Evolutionary conservation across 37 sponge, comb jelly and placozoan species (phyloP).

Genomic region (Diacarnus erythraeanus): DNA sequence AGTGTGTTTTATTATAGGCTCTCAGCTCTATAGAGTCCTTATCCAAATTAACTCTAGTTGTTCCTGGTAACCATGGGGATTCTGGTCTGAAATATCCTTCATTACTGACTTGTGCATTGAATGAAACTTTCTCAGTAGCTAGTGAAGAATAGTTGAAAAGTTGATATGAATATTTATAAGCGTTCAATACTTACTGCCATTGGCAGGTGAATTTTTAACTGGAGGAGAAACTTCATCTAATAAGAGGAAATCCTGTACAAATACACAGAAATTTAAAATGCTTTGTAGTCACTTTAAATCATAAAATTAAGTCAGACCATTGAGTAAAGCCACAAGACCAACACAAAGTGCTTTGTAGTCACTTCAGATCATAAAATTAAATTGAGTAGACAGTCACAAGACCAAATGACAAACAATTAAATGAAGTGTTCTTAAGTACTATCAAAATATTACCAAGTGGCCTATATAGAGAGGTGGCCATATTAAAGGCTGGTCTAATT

Average conservation of each 20-base stretch:
- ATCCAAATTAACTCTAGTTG: background rate
- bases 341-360: background rate
- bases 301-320: too few relatives aligned
- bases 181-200: background rate
- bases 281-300: background rate
- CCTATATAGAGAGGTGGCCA: too few relatives aligned
- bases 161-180: background rate
- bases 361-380: background rate
- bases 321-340: too few relatives aligned
- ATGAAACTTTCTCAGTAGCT: background rate
- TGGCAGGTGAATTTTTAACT: background rate
- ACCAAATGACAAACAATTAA: too few relatives aligned
- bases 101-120: background rate
- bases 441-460: background rate
- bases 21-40: background rate
- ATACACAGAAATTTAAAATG: background rate
- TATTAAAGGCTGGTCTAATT: too few relatives aligned
- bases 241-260: background rate
- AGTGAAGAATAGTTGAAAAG: background rate
- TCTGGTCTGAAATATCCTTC: background rate
- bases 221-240: background rate
- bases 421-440: background rate
- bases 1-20: background rate
- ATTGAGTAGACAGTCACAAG: too few relatives aligned
- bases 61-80: background rate